phyloP scores from a whole-genome alignment of 2,888 invertebrate genomes.

The Volucella inflata region DNA sequence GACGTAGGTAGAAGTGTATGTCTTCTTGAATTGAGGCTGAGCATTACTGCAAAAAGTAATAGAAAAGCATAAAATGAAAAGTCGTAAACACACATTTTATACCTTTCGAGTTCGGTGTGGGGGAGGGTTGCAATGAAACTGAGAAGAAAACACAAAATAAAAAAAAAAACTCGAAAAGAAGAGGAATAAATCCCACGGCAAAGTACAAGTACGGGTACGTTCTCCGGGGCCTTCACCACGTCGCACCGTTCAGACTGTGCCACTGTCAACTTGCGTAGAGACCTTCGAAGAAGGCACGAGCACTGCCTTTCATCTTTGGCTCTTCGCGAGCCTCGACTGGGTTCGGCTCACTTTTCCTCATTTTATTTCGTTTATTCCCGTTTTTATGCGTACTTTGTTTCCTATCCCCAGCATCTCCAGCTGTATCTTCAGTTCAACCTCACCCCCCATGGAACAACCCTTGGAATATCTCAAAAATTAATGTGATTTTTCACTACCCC shows the following conservation, averaged over 20 bases:
- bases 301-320: conserved; percentile 39
- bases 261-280: conserved; percentile 48
- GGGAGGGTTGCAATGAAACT: conserved; percentile 25
- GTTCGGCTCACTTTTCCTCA: conserved; percentile 65
- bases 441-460: conserved; percentile 48
- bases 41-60: conserved; percentile 63
- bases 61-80: conserved; percentile 74
- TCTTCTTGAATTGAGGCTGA: conserved; percentile 29
- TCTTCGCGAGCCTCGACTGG: conserved; percentile 25
- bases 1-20: not conserved
- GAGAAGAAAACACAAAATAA: conserved; percentile 34
- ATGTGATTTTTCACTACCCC: conserved; percentile 73
- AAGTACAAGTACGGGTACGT: conserved; percentile 53
- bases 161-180: conserved; percentile 23
- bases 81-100: conserved; percentile 74
- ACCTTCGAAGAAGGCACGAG: conserved; percentile 43
- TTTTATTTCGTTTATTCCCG: conserved; percentile 70
- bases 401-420: conserved; percentile 37
- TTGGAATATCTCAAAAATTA: conserved; percentile 74
- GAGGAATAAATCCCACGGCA: conserved; percentile 60
- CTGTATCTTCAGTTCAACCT: conserved; percentile 10
- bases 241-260: too few relatives aligned
- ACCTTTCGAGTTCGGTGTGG: conserved; percentile 45
- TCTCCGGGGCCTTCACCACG: conserved; percentile 72
- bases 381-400: conserved; percentile 74